Evolutionary conservation across 2,888 invertebrate species (phyloP).

Genomic region (Cryptus viduatorius): DNA sequence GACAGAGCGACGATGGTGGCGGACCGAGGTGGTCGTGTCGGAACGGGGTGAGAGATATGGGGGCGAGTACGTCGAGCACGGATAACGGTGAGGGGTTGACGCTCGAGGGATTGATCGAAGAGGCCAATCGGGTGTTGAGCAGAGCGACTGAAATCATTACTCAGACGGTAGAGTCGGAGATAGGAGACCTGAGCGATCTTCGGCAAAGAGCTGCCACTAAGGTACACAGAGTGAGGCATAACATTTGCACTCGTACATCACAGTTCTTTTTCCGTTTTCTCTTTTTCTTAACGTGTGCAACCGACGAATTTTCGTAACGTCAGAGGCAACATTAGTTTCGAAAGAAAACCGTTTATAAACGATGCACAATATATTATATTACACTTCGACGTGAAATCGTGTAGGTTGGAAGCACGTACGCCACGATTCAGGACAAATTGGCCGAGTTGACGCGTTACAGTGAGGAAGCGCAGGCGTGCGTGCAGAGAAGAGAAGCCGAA

Average conservation of each 20-base stretch:
- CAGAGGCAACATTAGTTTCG: conserved; percentile 5
- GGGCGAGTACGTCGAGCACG: conserved; percentile 59
- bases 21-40: conserved; percentile 8
- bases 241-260: background rate
- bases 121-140: conserved; percentile 67
- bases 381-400: conserved; percentile 28
- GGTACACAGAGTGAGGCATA: conserved; percentile 45
- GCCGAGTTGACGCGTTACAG: conserved; percentile 67
- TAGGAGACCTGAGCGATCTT: conserved; percentile 66
- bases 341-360: conserved; percentile 20
- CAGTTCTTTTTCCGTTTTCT: background rate
- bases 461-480: conserved; percentile 67
- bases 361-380: conserved; percentile 18
- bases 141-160: conserved; percentile 68
- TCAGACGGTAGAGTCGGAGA: conserved; percentile 66
- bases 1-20: conserved; percentile 16
- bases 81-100: conserved; percentile 51
- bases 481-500: conserved; percentile 67
- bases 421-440: conserved; percentile 62
- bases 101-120: conserved; percentile 66
- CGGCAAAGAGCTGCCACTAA: conserved; percentile 65
- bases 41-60: conserved; percentile 56
- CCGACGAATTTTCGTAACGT: conserved; percentile 30
- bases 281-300: too few relatives aligned
- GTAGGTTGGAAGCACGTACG: conserved; percentile 64